phyloP scores from a whole-genome alignment of 2,888 invertebrate genomes.

The Lasius platythorax region DNA sequence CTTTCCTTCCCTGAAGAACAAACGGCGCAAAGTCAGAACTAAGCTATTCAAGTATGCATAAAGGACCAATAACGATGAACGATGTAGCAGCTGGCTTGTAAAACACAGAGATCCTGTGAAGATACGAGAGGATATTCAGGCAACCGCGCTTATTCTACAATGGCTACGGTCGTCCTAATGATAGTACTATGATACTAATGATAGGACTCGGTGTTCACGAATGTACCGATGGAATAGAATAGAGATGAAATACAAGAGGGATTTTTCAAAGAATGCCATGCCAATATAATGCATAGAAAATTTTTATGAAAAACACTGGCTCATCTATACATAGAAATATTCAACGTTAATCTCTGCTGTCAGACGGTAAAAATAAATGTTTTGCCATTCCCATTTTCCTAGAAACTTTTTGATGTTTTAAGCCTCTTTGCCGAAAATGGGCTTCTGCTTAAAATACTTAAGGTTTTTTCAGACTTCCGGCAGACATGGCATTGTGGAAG shows the following conservation, averaged over 20 bases:
- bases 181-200: too few species aligned
- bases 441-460: neutral
- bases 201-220: slow-evolving; percentile 43
- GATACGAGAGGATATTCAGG: slow-evolving; percentile 69
- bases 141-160: slow-evolving; percentile 63
- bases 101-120: slow-evolving; percentile 84
- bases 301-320: neutral
- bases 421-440: too few species aligned
- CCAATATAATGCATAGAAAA: too few species aligned
- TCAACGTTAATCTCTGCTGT: neutral
- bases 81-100: slow-evolving; percentile 84
- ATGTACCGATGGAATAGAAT: neutral
- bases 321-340: neutral
- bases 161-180: slow-evolving; percentile 49
- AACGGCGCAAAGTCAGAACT: slow-evolving; percentile 81
- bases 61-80: slow-evolving; percentile 83
- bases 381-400: neutral
- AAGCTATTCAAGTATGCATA: slow-evolving; percentile 81
- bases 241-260: neutral
- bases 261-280: neutral
- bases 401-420: neutral
- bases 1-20: slow-evolving; percentile 69
- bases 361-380: neutral
- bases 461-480: neutral
- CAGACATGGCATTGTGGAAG: too few species aligned